Conservation (phyloP, 1,140 invertebrate genomes). For the Dreissena rostriformis region DNA sequence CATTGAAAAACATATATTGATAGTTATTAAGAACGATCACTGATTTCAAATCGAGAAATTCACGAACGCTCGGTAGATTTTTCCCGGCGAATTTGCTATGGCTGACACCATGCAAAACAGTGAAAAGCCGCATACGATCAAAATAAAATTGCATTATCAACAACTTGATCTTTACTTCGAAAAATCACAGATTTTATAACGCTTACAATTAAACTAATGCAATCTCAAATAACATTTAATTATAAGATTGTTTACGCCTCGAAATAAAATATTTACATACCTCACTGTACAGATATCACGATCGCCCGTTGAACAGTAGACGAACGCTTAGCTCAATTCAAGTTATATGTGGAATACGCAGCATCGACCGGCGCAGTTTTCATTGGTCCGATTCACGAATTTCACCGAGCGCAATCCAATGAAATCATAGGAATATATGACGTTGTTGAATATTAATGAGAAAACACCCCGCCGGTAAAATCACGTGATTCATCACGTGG, state of each 20-base stretch:
- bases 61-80: neutral
- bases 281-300: slow-evolving; percentile 4
- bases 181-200: slow-evolving; percentile 49
- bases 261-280: slow-evolving; percentile 58
- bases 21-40: neutral
- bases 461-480: too few relatives aligned
- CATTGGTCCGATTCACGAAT: slow-evolving; percentile 68
- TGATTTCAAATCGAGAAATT: neutral
- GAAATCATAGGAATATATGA: slow-evolving; percentile 56
- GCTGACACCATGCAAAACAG: slow-evolving; percentile 53
- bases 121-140: slow-evolving; percentile 12
- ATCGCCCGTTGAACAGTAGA: slow-evolving; percentile 45
- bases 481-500: too few relatives aligned
- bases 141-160: slow-evolving; percentile 60
- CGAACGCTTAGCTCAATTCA: slow-evolving; percentile 69
- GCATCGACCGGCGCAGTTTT: slow-evolving; percentile 28
- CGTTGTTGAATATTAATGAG: slow-evolving; percentile 63
- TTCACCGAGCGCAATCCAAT: slow-evolving; percentile 68
- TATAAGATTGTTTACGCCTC: slow-evolving; percentile 17
- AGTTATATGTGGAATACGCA: slow-evolving; percentile 49
- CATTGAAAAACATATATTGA: neutral
- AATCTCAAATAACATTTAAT: slow-evolving; percentile 51
- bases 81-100: slow-evolving; percentile 55
- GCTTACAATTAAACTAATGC: slow-evolving; percentile 57
- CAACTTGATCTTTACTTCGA: slow-evolving; percentile 13